Conservation (phyloP, 2,113 vertebrate species). For the Balaeniceps rex region DNA sequence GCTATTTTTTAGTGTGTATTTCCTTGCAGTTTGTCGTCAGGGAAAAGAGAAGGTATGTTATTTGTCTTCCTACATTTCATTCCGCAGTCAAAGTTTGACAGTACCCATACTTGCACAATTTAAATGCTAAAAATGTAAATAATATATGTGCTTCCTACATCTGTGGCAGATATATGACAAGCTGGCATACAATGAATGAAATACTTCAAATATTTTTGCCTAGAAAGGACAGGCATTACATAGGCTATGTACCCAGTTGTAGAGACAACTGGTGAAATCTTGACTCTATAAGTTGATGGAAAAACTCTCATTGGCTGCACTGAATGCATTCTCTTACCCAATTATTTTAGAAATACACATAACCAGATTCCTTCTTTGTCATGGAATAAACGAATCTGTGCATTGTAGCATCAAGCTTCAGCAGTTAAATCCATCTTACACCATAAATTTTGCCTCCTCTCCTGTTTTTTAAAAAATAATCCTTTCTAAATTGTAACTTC, state of each 20-base stretch:
- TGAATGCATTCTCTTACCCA: not conserved
- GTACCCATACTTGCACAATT: not conserved
- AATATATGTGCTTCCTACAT: not conserved
- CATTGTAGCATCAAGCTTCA: not conserved
- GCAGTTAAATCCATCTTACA: not conserved
- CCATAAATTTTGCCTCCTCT: not conserved
- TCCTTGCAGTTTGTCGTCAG: not conserved
- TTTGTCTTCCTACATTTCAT: not conserved
- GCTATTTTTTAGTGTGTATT: not conserved
- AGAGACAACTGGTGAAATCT: not conserved
- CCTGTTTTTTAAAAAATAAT: not conserved
- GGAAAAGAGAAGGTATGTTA: not conserved
- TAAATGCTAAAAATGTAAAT: conserved; percentile 12
- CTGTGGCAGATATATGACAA: not conserved
- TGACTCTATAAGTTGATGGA: not conserved
- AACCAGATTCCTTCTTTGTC: not conserved
- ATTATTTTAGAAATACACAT: not conserved
- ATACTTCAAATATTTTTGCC: not conserved
- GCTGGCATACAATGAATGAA: not conserved
- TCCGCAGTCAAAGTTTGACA: not conserved
- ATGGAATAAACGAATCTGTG: not conserved
- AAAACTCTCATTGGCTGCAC: not conserved
- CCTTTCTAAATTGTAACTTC: not conserved
- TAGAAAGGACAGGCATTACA: not conserved
- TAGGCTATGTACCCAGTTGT: not conserved